Conservation (phyloP, 2,113 vertebrate genomes). For the Calidris pugnax region DNA sequence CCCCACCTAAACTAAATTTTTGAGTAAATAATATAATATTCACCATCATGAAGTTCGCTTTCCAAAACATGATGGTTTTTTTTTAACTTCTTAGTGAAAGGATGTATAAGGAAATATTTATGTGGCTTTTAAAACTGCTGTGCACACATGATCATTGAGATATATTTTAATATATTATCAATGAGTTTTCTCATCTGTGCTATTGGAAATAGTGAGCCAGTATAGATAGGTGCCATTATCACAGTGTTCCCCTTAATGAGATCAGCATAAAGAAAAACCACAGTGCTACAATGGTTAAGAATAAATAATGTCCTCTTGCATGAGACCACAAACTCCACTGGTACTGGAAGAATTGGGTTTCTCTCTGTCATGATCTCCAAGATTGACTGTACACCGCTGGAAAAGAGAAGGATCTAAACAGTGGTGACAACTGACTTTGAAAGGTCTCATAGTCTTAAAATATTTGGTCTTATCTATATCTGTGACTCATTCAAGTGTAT, state of each 20-base stretch:
- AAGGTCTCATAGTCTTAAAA: neutral
- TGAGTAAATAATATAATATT: neutral
- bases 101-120: neutral
- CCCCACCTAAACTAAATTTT: neutral
- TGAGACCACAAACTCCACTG: neutral
- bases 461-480: neutral
- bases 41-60: neutral
- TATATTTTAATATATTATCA: neutral
- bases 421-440: neutral
- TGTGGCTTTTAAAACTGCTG: neutral
- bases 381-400: neutral
- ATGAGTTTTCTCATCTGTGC: neutral
- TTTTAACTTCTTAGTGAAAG: neutral
- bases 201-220: neutral
- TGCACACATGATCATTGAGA: neutral
- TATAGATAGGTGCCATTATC: neutral
- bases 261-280: neutral
- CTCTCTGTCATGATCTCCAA: neutral
- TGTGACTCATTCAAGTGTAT: neutral
- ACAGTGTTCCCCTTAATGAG: neutral
- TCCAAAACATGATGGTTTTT: neutral
- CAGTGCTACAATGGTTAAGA: neutral
- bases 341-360: neutral
- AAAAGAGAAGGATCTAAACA: neutral
- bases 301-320: neutral